Conservation (phyloP, 2,797 vertebrate species). For the Hemitrygon akajei region DNA sequence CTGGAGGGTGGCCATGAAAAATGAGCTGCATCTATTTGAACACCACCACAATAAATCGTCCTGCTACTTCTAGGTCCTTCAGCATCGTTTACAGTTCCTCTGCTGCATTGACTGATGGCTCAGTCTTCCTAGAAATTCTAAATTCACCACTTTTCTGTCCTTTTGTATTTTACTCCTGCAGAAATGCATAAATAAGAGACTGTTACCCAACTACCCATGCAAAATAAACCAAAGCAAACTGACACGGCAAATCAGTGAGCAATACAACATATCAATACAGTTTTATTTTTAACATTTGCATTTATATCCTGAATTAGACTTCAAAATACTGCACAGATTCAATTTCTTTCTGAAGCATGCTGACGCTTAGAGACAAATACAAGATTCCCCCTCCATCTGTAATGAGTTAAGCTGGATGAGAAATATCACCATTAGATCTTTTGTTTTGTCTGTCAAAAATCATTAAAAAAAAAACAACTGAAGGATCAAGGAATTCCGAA, state of each 20-base stretch:
- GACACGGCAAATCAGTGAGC: background rate
- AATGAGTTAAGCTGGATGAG: background rate
- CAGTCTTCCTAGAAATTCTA: background rate
- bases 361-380: background rate
- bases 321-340: background rate
- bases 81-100: background rate
- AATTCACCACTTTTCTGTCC: background rate
- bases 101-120: background rate
- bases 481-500: too few species aligned
- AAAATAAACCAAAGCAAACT: background rate
- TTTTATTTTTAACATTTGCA: background rate
- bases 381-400: too few species aligned
- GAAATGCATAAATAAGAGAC: background rate
- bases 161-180: background rate
- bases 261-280: background rate
- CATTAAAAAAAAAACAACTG: too few species aligned
- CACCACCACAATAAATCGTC: background rate
- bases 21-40: background rate
- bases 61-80: background rate
- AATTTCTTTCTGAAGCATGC: background rate
- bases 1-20: constrained; percentile 8
- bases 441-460: background rate
- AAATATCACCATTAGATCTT: background rate
- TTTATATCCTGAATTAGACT: background rate
- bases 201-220: background rate